A percentile compares a stretch with the other conserved stretches of the same genome.
These are phyloP conservation scores for Salvelinus alpinus DNA, from an alignment of 2,113 vertebrate genomes.

Conservation along the genomic window DNA sequence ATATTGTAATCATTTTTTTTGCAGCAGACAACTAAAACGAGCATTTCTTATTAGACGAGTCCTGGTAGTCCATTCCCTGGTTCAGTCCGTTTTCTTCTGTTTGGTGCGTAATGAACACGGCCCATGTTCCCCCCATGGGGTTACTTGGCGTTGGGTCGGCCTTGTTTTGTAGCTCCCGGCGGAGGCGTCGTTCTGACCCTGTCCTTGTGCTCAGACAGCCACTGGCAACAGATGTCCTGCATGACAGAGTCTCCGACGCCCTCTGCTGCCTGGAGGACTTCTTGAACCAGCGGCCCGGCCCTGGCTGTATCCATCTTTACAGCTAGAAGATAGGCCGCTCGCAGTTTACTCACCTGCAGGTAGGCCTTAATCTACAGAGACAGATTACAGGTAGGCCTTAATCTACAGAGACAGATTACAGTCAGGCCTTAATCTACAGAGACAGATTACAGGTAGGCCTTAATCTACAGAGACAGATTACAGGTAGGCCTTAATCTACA, in stretches of 20 bases:
- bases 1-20: too few relatives aligned
- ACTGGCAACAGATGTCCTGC: slow-evolving; percentile 89
- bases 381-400: slow-evolving; percentile 80
- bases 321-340: slow-evolving; percentile 89
- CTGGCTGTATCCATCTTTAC: slow-evolving; percentile 85
- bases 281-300: slow-evolving; percentile 84
- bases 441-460: too few relatives aligned
- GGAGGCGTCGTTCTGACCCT: slow-evolving; percentile 54
- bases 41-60: too few relatives aligned
- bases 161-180: slow-evolving; percentile 27
- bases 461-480: too few relatives aligned
- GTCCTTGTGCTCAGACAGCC: slow-evolving; percentile 85
- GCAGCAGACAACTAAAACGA: too few relatives aligned
- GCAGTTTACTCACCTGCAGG: slow-evolving; percentile 85
- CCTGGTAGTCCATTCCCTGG: too few relatives aligned
- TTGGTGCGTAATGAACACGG: too few relatives aligned
- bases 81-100: too few relatives aligned
- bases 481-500: too few relatives aligned
- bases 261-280: slow-evolving; percentile 81
- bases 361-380: slow-evolving; percentile 87
- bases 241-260: slow-evolving; percentile 82
- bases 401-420: slow-evolving; percentile 72
- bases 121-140: background rate
- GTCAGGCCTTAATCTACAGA: too few relatives aligned
- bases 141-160: slow-evolving; percentile 59